Conservation (phyloP, 2,888 invertebrate genomes). For the Eremobia ochroleuca region DNA sequence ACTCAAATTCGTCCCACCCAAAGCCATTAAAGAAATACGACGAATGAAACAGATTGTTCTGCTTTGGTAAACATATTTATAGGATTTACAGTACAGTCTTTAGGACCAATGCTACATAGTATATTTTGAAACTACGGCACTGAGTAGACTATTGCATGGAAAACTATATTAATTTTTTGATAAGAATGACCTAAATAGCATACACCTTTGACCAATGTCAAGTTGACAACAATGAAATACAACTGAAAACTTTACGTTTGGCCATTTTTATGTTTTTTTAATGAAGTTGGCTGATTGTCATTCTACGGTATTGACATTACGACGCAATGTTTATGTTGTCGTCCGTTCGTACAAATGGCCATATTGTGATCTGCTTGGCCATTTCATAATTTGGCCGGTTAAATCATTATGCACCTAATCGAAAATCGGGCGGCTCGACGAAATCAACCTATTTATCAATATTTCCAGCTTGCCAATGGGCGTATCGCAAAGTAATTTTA, state of each 20-base stretch:
- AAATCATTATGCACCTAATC: too few relatives aligned
- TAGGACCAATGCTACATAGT: too few relatives aligned
- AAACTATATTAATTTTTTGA: neutral
- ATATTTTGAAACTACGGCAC: neutral
- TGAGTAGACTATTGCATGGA: neutral
- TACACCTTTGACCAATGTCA: neutral
- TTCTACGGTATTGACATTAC: neutral
- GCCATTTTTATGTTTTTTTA: neutral
- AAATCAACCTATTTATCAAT: too few relatives aligned
- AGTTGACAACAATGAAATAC: neutral
- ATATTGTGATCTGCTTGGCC: too few relatives aligned
- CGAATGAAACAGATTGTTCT: neutral
- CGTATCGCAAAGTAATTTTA: too few relatives aligned
- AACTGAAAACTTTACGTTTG: neutral
- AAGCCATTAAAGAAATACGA: conserved; percentile 18
- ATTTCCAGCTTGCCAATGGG: too few relatives aligned
- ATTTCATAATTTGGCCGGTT: neutral
- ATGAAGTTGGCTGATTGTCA: neutral
- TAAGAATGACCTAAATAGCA: neutral
- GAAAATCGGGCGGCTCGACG: too few relatives aligned
- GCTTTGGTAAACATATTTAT: conserved; percentile 29
- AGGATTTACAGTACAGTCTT: neutral
- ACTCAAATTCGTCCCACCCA: conserved; percentile 12
- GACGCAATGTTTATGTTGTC: neutral
- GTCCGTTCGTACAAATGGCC: neutral